Conservation (phyloP, 2,888 invertebrate species). For the Rhagium mordax region DNA sequence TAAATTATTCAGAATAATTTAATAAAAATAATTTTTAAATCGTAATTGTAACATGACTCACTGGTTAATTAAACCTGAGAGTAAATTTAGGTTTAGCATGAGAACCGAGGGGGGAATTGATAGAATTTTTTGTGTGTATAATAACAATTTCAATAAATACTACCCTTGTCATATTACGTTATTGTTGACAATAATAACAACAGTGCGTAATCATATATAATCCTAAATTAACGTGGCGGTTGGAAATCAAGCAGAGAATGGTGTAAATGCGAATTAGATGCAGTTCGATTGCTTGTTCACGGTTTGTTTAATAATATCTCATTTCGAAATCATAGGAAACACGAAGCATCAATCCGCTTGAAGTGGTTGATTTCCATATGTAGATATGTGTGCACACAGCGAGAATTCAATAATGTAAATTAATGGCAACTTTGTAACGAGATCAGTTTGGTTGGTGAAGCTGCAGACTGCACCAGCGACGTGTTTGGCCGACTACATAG, state of each 20-base stretch:
- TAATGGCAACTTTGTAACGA: constrained; percentile 54
- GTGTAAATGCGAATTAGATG: constrained; percentile 52
- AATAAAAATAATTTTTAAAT: too few relatives aligned
- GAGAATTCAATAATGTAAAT: constrained; percentile 59
- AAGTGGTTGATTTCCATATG: constrained; percentile 59
- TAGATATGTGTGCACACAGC: constrained; percentile 49
- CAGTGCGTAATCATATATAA: constrained; percentile 9
- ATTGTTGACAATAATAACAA: neutral
- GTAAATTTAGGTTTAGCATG: too few relatives aligned
- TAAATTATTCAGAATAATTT: too few relatives aligned
- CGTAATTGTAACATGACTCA: too few relatives aligned
- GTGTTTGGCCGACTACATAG: neutral
- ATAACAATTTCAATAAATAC: too few relatives aligned
- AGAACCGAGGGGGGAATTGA: too few relatives aligned
- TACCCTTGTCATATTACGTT: neutral
- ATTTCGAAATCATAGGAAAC: constrained; percentile 60
- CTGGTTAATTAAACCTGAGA: too few relatives aligned
- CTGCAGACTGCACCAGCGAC: constrained; percentile 25
- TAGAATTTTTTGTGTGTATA: too few relatives aligned
- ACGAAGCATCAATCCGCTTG: constrained; percentile 59
- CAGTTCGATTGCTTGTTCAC: constrained; percentile 52
- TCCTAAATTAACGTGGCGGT: constrained; percentile 33
- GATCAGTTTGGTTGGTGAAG: constrained; percentile 35
- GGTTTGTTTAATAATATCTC: constrained; percentile 60
- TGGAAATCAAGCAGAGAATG: constrained; percentile 39